Percentiles rank a stretch among this genome's conserved stretches.
Conservation (phyloP, 1,140 invertebrate species). For the Pogonus chalceus region DNA sequence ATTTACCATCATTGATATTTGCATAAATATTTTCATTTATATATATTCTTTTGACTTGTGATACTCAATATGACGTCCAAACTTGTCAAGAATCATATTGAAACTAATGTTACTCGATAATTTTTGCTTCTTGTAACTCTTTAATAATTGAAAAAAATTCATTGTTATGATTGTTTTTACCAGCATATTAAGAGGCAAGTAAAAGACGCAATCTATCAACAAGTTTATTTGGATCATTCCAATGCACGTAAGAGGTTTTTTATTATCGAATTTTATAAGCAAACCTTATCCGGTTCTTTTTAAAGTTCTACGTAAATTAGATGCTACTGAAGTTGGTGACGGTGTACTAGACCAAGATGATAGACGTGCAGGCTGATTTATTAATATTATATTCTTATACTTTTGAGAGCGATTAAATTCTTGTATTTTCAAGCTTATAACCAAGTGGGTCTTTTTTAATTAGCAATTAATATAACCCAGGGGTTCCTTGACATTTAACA, state of each 20-base stretch:
- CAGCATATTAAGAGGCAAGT: constrained; percentile 26
- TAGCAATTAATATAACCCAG: constrained; percentile 20
- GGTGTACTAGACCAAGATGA: not conserved
- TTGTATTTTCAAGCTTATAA: constrained; percentile 17
- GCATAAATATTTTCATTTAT: too few relatives aligned
- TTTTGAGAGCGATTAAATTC: constrained; percentile 14
- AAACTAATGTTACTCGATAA: constrained; percentile 14
- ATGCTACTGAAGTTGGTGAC: too few relatives aligned
- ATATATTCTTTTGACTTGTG: not conserved
- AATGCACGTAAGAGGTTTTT: constrained; percentile 26
- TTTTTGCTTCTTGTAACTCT: constrained; percentile 25
- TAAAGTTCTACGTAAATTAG: too few relatives aligned
- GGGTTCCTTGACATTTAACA: constrained; percentile 14
- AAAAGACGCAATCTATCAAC: constrained; percentile 28
- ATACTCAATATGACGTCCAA: constrained; percentile 11
- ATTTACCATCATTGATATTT: too few relatives aligned
- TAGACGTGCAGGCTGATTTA: not conserved
- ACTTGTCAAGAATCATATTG: constrained; percentile 21
- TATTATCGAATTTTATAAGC: constrained; percentile 5
- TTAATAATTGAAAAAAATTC: constrained; percentile 34
- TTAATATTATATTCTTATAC: constrained; percentile 16
- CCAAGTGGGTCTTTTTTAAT: constrained; percentile 17
- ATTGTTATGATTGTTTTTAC: constrained; percentile 27
- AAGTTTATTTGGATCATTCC: constrained; percentile 33
- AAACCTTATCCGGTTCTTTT: not conserved